Percentiles rank a stretch among this genome's conserved stretches.
Evolutionary conservation across 2,113 vertebrate genomes (phyloP).

Genomic region (Neomonachus schauinslandi): DNA sequence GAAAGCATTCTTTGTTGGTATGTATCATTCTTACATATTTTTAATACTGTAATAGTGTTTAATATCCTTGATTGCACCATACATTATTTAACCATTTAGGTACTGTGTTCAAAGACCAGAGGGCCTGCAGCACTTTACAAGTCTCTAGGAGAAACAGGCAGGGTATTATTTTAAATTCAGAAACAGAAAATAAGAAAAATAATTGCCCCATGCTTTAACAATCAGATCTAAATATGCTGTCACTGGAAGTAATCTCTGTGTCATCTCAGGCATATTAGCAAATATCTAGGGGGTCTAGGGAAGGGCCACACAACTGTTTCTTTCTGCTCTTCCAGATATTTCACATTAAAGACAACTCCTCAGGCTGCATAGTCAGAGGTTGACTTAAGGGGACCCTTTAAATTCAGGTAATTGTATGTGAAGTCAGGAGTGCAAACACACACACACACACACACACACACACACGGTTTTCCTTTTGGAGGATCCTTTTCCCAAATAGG

Average conservation of each 20-base stretch:
- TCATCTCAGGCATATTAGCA: not conserved
- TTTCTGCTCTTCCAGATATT: not conserved
- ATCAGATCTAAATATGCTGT: not conserved
- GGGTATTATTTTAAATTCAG: not conserved
- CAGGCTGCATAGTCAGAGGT: not conserved
- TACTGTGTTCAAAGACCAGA: not conserved
- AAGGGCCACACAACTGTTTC: not conserved
- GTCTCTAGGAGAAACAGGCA: not conserved
- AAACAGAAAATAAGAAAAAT: not conserved
- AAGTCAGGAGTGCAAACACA: not conserved
- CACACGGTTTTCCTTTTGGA: not conserved
- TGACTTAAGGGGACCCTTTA: not conserved
- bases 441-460: not conserved
- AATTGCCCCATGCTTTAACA: not conserved
- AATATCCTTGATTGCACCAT: no score
- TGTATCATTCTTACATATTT: not conserved
- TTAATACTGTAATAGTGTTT: not conserved
- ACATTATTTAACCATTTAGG: not conserved
- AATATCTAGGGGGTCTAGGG: not conserved
- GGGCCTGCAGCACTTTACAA: not conserved
- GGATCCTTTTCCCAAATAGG: not conserved
- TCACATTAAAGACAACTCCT: not conserved
- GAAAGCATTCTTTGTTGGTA: not conserved
- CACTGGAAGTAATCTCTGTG: not conserved
- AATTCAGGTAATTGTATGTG: not conserved